Evolutionary conservation across 2,113 vertebrate species (phyloP), one percentile per base, ranked within the genome.

Genomic region (Mastomys natalensis): DNA sequence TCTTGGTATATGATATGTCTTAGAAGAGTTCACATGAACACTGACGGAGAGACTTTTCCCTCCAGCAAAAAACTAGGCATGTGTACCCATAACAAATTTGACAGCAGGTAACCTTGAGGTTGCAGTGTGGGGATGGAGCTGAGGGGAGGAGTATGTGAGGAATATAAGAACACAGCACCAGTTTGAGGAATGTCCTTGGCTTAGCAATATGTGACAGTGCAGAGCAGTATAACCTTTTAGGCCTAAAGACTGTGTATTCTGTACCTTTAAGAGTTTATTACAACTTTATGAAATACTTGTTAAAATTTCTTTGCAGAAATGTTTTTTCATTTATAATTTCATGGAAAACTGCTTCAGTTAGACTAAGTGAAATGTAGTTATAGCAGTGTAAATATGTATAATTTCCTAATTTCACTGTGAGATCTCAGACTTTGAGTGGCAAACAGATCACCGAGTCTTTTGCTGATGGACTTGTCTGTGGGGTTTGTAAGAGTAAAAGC

Each of bases 331-430:
- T n/a, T n/a, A n/a, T n/a, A n/a, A 98, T 98, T 98, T 96, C 97
- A 94, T 98, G 98, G 96, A 90, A 97, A 96, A 98, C 97, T 98
- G 98, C 98, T 99, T 98, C 98, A 98, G 98, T 98, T 98, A 98
- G 97, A 94, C 94, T 97, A 98, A 97, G 97, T 98, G 96, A 98
- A 73, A 84, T 76, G 62, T 95, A 98, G 97, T 97, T 96, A 97
- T 98, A 98, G 97, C 40, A 81, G 95, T 98, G 98, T 98, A 98
- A 98, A 98, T 98, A 98, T 97, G 96, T 98, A 96, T 97, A 97
- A 97, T 98, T 98, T 95, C 98, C 98, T 99, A 84, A 98, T 98
- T 98, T 98, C 98, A 99, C 98, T 98, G 98, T 98, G 98, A 98
- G 97, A 98, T 98, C 98, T 98, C 97, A 96, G 91, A 98, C 97